A percentile compares a stretch with the other conserved stretches of the same genome.
phyloP scores from a whole-genome alignment of 2,113 vertebrate genomes.

The Pampusana beccarii region DNA sequence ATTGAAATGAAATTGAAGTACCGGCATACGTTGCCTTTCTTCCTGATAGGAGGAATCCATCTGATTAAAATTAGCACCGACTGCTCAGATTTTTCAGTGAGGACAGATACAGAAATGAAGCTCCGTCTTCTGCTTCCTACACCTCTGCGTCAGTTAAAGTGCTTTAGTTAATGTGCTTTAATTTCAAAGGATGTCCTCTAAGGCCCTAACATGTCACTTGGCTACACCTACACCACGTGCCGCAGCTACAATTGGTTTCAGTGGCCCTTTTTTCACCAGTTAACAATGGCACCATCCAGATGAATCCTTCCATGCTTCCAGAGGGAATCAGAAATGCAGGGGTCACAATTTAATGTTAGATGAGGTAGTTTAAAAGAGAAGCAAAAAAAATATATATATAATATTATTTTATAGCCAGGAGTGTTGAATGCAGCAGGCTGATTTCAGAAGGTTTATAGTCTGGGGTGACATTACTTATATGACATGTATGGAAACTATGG shows the following conservation, averaged over 20 bases:
- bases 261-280: background rate
- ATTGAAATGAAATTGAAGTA: conserved; percentile 60
- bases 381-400: background rate
- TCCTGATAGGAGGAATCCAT: conserved; percentile 12
- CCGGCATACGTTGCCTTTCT: background rate
- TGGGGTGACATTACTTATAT: conserved; percentile 13
- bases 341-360: background rate
- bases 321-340: background rate
- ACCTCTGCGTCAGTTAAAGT: background rate
- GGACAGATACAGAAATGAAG: background rate
- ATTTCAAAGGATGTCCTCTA: background rate
- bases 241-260: background rate
- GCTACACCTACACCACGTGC: background rate
- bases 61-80: background rate
- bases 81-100: background rate
- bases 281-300: background rate
- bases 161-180: background rate
- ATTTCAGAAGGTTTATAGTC: conserved; percentile 1
- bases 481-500: background rate
- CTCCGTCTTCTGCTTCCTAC: background rate
- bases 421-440: background rate
- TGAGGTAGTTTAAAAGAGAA: background rate
- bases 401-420: background rate
- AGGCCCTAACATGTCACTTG: background rate
- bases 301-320: background rate